Evolutionary conservation across 2,113 vertebrate genomes (phyloP).

Genomic region (Entomyzon cyanotis): DNA sequence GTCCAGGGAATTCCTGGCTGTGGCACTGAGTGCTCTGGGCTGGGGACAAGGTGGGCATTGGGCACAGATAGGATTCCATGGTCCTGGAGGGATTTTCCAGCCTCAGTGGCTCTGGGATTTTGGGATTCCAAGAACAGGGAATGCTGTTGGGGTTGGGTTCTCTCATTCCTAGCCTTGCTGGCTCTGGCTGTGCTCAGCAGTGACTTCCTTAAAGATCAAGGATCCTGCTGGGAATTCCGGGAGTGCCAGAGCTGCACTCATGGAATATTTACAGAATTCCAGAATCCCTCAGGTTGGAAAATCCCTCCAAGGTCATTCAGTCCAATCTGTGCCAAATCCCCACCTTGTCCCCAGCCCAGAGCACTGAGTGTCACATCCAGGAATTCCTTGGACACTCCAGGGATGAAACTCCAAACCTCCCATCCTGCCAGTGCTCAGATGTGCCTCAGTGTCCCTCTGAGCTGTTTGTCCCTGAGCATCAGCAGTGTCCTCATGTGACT

Average conservation of each 20-base stretch:
- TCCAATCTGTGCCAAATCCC: background rate
- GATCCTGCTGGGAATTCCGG: background rate
- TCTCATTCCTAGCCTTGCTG: accelerated
- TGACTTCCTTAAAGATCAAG: too few relatives aligned
- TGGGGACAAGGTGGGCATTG: background rate
- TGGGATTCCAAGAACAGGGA: background rate
- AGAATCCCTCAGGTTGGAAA: background rate
- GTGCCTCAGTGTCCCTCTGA: background rate
- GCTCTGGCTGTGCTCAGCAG: background rate
- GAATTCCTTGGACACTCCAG: background rate
- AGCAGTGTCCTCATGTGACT: too few relatives aligned
- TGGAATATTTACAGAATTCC: background rate
- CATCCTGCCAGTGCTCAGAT: background rate
- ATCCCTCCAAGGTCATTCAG: accelerated
- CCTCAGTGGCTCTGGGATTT: accelerated
- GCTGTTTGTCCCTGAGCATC: background rate
- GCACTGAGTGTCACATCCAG: background rate
- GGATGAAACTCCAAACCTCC: background rate
- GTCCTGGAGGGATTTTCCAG: background rate
- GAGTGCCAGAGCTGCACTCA: accelerated
- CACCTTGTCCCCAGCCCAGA: background rate
- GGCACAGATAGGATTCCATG: accelerated
- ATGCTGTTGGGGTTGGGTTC: background rate
- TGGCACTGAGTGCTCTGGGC: background rate
- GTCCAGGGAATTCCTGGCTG: background rate